These are phyloP conservation scores for Andrena hattorfiana DNA, from an alignment of 2,888 invertebrate genomes.

Conservation along the genomic window DNA sequence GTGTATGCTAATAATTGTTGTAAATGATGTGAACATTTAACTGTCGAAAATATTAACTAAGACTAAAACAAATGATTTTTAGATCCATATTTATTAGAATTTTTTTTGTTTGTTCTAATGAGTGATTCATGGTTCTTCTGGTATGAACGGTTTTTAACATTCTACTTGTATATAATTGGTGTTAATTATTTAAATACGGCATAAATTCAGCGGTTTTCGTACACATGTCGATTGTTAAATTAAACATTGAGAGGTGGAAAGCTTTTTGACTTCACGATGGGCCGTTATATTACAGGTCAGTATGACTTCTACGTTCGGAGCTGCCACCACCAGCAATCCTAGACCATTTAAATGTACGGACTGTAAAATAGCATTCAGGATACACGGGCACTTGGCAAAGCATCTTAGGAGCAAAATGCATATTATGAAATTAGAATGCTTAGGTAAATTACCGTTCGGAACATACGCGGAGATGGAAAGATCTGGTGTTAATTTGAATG, in stretches of 20 bases:
- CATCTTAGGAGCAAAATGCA: slow-evolving; percentile 98
- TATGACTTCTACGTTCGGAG: slow-evolving; percentile 94
- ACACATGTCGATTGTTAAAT: neutral
- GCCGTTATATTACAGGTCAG: slow-evolving; percentile 85
- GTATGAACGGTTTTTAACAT: too few species aligned
- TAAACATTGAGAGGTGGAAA: neutral
- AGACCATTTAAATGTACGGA: slow-evolving; percentile 98
- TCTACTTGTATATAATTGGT: neutral
- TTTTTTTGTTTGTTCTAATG: too few species aligned
- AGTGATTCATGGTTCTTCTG: too few species aligned
- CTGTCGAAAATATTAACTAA: too few species aligned
- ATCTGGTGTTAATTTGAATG: slow-evolving; percentile 94
- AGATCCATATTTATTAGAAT: too few species aligned
- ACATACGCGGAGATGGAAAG: slow-evolving; percentile 97
- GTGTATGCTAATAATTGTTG: too few species aligned
- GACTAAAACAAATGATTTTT: too few species aligned
- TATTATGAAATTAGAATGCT: slow-evolving; percentile 96
- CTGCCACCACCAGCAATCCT: slow-evolving; percentile 95
- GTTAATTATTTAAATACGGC: neutral
- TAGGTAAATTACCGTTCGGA: slow-evolving; percentile 97
- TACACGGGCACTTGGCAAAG: slow-evolving; percentile 98
- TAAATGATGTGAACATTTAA: too few species aligned
- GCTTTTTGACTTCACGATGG: neutral
- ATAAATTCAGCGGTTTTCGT: neutral
- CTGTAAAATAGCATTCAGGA: slow-evolving; percentile 98